Base-by-base conservation (phyloP, 1,140 invertebrate genomes). In the Artemia franciscana region DNA sequence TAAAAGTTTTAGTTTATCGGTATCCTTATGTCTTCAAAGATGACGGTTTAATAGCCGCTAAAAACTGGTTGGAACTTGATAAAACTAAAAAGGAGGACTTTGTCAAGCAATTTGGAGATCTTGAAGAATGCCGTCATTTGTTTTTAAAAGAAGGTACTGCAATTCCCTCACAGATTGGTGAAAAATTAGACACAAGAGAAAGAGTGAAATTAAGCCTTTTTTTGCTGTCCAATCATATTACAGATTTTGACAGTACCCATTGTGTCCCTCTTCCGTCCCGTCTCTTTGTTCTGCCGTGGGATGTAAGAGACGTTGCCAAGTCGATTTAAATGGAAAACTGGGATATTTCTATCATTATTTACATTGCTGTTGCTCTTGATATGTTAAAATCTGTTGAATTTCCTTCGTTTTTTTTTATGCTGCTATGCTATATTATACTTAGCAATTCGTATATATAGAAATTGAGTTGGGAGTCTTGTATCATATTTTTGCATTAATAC, bases 231-330 rank as follows among this genome's bases (percentile, higher is more conserved):
- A 84, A 85, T 70, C 83, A 93, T 73, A 81, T 94, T 79, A 79
- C 82, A 64, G 88, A 96, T 73, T 90, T 83, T 69, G 80, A 83
- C 66, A 84, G 87, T 0, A 83, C 84, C 7, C 91, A 96, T 73
- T 94, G 91, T 75, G 82, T 81, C 15, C 86, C 84, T 25, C 74
- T 95, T 61, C 82, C 85, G 2, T 66, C 73, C 4, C 76, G 80
- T 62, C 78, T 81, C 66, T 88, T 90, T 70, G 74, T 78, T 65
- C 69, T 78, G 68, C 84, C 84, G n/a, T 78, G 76, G 74, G 67
- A 71, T 61, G 65, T 69, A 15, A 65, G 67, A 58, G 62, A 62
- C 1, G 68, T 68, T 63, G 25, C 62, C 5, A 66, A 68, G n/a
- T 68, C 61, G 39, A 66, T 68, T 18, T 60, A 67, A 63, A 64